These are phyloP conservation scores for Pheucticus melanocephalus DNA, from an alignment of 2,113 vertebrate species.

Conservation along the genomic window DNA sequence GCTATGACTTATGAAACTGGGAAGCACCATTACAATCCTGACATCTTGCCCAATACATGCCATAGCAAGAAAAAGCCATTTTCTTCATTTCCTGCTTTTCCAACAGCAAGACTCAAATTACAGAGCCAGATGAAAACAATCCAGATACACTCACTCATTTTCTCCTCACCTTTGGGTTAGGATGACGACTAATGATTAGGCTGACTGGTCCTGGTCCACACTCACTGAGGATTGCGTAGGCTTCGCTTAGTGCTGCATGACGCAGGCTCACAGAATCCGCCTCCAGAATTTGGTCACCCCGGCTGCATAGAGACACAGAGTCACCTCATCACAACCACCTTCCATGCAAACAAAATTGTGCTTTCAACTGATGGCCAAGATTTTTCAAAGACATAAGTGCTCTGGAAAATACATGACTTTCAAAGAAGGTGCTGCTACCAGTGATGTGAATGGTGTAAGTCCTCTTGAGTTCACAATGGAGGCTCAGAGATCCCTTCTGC, in stretches of 20 bases:
- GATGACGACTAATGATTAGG: slow-evolving; percentile 93
- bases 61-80: background rate
- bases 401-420: background rate
- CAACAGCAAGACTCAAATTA: background rate
- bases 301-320: slow-evolving; percentile 70
- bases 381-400: background rate
- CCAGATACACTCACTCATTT: background rate
- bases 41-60: background rate
- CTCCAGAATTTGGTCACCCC: slow-evolving; percentile 94
- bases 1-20: background rate
- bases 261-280: slow-evolving; percentile 90
- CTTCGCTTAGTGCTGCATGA: slow-evolving; percentile 89
- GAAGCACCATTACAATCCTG: background rate
- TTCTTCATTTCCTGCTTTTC: background rate
- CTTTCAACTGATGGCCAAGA: background rate
- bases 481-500: background rate
- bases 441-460: background rate
- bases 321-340: background rate
- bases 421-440: background rate
- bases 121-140: background rate
- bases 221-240: slow-evolving; percentile 91
- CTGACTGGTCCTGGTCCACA: slow-evolving; percentile 92
- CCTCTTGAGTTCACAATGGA: background rate
- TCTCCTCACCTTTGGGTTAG: slow-evolving; percentile 87
- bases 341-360: background rate